Conservation (phyloP, 2,113 vertebrate genomes). For the Haliaeetus leucogaster region DNA sequence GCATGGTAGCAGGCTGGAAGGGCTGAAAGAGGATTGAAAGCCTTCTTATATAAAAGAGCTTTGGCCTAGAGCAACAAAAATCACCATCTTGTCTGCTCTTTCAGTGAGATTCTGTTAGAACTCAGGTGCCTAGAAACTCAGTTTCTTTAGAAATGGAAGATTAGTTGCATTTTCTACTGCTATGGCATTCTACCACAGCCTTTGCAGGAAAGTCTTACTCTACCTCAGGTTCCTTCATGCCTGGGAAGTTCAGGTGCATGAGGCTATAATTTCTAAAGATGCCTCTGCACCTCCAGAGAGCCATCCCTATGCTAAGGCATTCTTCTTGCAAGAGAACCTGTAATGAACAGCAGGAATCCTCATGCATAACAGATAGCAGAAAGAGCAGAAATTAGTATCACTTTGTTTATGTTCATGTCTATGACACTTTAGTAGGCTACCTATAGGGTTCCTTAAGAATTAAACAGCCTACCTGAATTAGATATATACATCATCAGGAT, state of each 20-base stretch:
- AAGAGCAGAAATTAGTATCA: neutral
- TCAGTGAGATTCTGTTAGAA: neutral
- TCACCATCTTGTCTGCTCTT: neutral
- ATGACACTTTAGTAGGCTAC: neutral
- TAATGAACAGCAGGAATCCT: neutral
- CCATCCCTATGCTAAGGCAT: neutral
- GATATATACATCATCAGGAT: neutral
- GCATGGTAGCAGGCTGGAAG: neutral
- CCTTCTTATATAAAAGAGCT: neutral
- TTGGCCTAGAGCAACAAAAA: neutral
- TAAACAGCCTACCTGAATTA: neutral
- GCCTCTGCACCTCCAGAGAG: neutral
- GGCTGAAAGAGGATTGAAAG: neutral
- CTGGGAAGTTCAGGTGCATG: neutral
- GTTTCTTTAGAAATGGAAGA: neutral
- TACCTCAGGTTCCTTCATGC: neutral
- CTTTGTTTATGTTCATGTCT: neutral
- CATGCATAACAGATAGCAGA: neutral
- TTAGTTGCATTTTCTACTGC: neutral
- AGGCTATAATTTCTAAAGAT: neutral
- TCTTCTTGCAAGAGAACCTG: neutral
- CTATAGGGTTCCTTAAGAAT: neutral
- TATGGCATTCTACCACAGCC: neutral
- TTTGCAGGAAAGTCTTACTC: neutral
- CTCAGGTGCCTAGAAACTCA: neutral